A percentile compares a stretch with the other conserved stretches of the same genome.
Conservation (phyloP, 2,888 invertebrate species). For the Lepetodrilus schrolli region DNA sequence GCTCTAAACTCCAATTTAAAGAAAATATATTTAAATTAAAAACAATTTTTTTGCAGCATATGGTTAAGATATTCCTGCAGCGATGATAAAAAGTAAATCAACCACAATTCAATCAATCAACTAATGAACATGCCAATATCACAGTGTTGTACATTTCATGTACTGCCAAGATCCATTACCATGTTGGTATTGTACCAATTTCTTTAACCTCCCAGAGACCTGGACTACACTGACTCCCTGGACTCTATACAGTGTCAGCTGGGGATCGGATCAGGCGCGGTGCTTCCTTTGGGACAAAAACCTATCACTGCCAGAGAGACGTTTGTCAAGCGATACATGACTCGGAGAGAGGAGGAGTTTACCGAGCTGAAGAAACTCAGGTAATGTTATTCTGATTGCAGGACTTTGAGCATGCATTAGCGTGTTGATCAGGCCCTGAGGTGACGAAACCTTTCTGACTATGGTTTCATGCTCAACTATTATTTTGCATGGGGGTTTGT, state of each 20-base stretch:
- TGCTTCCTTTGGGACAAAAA: slow-evolving; percentile 53
- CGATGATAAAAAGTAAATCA: too few relatives aligned
- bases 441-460: too few relatives aligned
- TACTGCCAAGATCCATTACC: neutral
- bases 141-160: neutral
- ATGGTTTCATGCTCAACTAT: too few relatives aligned
- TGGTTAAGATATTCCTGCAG: too few relatives aligned
- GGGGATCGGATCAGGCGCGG: slow-evolving; percentile 50
- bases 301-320: slow-evolving; percentile 82
- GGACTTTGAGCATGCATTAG: too few relatives aligned
- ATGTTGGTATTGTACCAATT: neutral
- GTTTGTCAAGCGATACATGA: slow-evolving; percentile 85
- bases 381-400: too few relatives aligned
- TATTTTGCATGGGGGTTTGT: too few relatives aligned
- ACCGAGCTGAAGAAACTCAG: slow-evolving; percentile 80
- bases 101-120: neutral
- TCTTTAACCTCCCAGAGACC: too few relatives aligned
- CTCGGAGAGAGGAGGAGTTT: slow-evolving; percentile 85
- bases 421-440: too few relatives aligned
- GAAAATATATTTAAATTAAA: too few relatives aligned
- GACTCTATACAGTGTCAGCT: slow-evolving; percentile 50
- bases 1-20: too few relatives aligned
- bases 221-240: slow-evolving; percentile 50
- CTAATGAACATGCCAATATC: neutral
- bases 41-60: too few relatives aligned